A percentile compares a stretch with the other conserved stretches of the same genome.
phyloP scores from a whole-genome alignment of 2,113 vertebrate genomes.

The Poeciliopsis prolifica region DNA sequence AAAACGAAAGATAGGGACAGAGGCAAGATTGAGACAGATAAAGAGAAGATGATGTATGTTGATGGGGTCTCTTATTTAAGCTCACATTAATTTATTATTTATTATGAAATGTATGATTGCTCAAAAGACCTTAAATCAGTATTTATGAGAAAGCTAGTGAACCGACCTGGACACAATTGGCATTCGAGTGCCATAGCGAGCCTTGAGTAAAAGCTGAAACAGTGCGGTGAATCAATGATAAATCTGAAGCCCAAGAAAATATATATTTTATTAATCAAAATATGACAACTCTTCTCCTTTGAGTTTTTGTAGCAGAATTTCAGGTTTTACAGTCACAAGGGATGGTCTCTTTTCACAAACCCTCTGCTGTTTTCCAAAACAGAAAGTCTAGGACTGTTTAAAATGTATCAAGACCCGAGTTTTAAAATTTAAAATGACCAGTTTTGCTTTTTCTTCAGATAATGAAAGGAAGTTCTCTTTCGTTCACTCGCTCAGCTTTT shows the following conservation, averaged over 20 bases:
- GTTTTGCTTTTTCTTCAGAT: background rate
- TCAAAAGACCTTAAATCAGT: conserved; percentile 55
- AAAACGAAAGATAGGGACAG: conserved; percentile 2
- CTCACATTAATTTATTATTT: conserved; percentile 44
- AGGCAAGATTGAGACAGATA: background rate
- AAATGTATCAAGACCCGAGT: background rate
- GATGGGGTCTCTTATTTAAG: conserved; percentile 39
- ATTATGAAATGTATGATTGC: conserved; percentile 41
- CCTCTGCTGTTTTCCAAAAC: background rate
- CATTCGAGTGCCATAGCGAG: conserved; percentile 21
- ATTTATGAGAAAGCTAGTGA: conserved; percentile 49
- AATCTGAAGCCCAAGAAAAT: background rate
- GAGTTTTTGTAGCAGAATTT: background rate
- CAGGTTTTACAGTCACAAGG: background rate
- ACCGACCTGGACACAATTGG: conserved; percentile 24
- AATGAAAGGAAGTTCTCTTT: background rate
- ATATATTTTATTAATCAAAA: background rate
- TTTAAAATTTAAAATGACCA: background rate
- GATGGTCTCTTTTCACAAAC: background rate
- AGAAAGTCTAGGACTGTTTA: background rate
- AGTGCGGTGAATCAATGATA: background rate
- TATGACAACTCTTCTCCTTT: background rate
- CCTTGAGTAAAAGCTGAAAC: background rate
- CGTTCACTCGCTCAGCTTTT: background rate
- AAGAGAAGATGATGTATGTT: conserved; percentile 13